Base-by-base conservation (phyloP, 2,888 invertebrate species). In the Ornithoptera alexandrae region DNA sequence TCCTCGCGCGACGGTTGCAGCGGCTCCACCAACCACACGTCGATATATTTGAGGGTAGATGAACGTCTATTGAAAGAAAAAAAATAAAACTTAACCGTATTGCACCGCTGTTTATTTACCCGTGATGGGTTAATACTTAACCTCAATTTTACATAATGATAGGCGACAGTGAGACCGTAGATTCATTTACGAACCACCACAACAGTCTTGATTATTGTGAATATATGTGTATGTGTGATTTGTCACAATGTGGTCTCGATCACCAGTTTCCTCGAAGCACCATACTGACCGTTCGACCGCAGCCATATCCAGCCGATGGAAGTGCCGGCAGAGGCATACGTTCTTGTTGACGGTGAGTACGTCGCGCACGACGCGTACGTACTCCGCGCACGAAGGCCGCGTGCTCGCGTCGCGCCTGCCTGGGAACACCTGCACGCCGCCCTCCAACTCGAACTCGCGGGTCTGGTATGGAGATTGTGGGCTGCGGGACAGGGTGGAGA, bases 1-100 rank as follows among this genome's bases (percentile, higher is more conserved):
- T 95, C 97, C 81, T 93, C 96, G 84, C 94, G 95, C 71, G 90
- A 95, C 72, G 96, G 97, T 79, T 95, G 93, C 74, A 98, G 95
- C 75, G 98, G 95, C 84, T 99, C 98, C 1, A 98, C 96, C 1
- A 99, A 97, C 99, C 99, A 99, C 6, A 99, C 98, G 90, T 99
- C 99, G 70, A 99, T 98, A 89, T 96, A 97, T 75, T 95, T 94
- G 39, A 95, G 94, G 67, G 93, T 87, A 0, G 94, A 91, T 20
- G 93, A 82, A 58, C 79, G 94, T 61, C 95, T 96, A 82, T 62
- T 76, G 2, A 50, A 50, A 2, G 12, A 50, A 50, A 6, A 46
- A 8, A 50, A 50, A 7, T 50, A 50, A 4, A 50, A 50, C 50
- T 50, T 7, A 30, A 30, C 4, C 24, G 5, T 30, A 30, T 30